Base-by-base conservation (phyloP, 2,888 invertebrate genomes). In the Polylopha cassiicola region DNA sequence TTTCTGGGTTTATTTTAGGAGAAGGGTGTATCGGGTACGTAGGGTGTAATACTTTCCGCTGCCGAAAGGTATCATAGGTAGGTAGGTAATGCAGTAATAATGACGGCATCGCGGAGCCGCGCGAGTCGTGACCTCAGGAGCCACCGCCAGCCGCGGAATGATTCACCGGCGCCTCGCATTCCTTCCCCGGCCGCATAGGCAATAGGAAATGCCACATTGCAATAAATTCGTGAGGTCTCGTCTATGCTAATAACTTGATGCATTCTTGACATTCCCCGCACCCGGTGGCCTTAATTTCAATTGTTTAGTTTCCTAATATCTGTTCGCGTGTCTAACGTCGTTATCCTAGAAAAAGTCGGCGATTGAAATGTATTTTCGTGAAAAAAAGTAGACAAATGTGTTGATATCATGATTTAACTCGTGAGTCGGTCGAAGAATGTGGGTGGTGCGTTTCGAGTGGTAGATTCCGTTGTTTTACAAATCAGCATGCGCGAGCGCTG, bases 151-250 rank as follows among this genome's bases (percentile, higher is more conserved):
- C 45, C 44, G 48, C 38, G 48, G 42, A 44, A 68, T 82, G 82
- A 84, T 73, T 82, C 82, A 82, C 69, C 64, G 56, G 61, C 56
- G 61, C 58, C 58, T 65, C 65, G 65, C 72, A 80, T 78, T 75
- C 80, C 76, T 55, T 46, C 58, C 60, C 47, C 61, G 51, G 61
- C 65, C 67, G 72, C 73, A 73, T 73, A 75, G 74, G 61, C 72
- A 80, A 81, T 80, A 71, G 73, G 69, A 76, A 79, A 79, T 78
- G 64, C 75, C 75, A 66, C 65, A 65, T 64, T 59, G 61, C 65
- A 65, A 73, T 73, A 71, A 73, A 71, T 74, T 66, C 54, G 56
- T 59, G 51, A 66, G 62, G 53, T 54, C 37, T 37, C 37, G 42
- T 30, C 41, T 41, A 41, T 41, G 41, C 34, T 41, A 41, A 41